Conservation (phyloP, 2,113 vertebrate genomes). For the Urocynchramus pylzowi region DNA sequence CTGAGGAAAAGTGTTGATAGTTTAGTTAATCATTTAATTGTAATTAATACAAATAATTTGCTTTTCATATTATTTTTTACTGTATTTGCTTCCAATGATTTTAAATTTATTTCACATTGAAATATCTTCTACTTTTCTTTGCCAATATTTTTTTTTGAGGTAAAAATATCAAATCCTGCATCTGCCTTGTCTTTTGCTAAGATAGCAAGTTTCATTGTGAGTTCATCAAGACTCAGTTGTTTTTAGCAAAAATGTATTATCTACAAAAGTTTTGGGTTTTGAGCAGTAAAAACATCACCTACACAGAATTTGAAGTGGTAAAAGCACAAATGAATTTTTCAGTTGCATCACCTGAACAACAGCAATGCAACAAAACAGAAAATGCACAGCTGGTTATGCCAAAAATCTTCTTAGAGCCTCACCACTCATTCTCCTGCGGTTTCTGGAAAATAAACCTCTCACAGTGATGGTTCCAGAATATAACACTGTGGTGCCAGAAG, state of each 20-base stretch:
- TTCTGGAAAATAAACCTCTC: neutral
- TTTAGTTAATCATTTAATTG: neutral
- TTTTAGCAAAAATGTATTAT: neutral
- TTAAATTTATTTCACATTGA: neutral
- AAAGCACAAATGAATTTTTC: neutral
- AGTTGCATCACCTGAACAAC: neutral
- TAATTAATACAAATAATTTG: neutral
- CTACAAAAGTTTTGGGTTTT: neutral
- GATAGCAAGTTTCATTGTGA: neutral
- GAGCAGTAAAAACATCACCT: neutral
- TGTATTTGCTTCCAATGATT: neutral
- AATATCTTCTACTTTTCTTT: neutral
- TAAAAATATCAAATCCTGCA: neutral
- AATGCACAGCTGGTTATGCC: neutral
- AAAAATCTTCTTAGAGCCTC: neutral
- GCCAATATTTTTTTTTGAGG: neutral
- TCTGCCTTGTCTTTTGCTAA: neutral
- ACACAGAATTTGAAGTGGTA: neutral
- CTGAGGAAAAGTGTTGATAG: constrained; percentile 51
- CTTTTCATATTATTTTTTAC: neutral
- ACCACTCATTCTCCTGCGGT: neutral
- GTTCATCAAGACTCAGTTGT: neutral
- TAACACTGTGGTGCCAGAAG: neutral
- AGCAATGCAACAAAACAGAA: neutral
- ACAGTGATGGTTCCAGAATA: neutral